Evolutionary conservation across 1,140 invertebrate species (phyloP).

Genomic region (Probaryconus sp.): DNA sequence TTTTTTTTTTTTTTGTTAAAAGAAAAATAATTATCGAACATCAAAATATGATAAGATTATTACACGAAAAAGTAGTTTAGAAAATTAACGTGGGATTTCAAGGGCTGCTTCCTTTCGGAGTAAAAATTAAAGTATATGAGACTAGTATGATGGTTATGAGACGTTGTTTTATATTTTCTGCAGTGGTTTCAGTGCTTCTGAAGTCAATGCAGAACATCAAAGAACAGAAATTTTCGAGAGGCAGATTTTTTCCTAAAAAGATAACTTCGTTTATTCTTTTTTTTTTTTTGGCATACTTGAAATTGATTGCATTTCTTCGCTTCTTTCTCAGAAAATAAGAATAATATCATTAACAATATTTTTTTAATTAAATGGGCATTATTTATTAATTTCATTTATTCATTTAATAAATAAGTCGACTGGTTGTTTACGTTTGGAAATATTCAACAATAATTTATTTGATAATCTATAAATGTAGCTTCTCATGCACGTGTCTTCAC

Average conservation of each 20-base stretch:
- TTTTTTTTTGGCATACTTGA: not conserved
- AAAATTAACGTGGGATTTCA: no score
- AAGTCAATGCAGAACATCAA: slow-evolving; percentile 23
- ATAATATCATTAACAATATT: no score
- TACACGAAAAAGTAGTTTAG: no score
- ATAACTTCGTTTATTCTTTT: not conserved
- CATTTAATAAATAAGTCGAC: not conserved
- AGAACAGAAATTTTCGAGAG: slow-evolving; percentile 17
- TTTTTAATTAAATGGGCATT: no score
- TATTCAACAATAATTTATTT: slow-evolving; percentile 41
- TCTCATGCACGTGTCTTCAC: slow-evolving; percentile 20
- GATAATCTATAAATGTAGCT: slow-evolving; percentile 54
- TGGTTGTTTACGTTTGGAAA: slow-evolving; percentile 12
- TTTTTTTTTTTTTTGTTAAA: no score
- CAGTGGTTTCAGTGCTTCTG: slow-evolving; percentile 13
- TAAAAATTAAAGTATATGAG: slow-evolving; percentile 3
- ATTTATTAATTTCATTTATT: no score
- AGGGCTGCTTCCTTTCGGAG: no score
- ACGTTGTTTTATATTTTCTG: slow-evolving; percentile 7
- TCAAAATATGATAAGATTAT: no score
- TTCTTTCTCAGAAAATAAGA: no score
- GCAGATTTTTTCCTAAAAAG: slow-evolving; percentile 13
- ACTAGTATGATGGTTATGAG: slow-evolving; percentile 25
- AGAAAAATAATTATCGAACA: no score
- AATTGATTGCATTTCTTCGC: slow-evolving; percentile 5